A percentile compares a stretch with the other conserved stretches of the same genome.
Conservation (phyloP, 2,797 vertebrate genomes). For the Gastrophryne carolinensis region DNA sequence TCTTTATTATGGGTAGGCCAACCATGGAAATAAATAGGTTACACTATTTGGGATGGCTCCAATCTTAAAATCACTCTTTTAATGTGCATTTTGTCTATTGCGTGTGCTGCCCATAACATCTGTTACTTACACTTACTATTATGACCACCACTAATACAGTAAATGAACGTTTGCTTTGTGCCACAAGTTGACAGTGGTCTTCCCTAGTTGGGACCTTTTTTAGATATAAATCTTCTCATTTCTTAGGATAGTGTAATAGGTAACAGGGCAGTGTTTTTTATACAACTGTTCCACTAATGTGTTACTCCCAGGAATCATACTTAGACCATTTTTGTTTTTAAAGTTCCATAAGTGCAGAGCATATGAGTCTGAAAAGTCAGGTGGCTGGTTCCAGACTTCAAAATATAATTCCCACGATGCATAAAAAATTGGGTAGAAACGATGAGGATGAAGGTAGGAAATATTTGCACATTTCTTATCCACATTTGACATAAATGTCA, state of each 20-base stretch:
- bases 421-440: conserved; percentile 71
- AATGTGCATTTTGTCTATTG: too few relatives aligned
- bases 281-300: conserved; percentile 68
- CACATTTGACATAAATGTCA: conserved; percentile 55
- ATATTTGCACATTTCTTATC: conserved; percentile 61
- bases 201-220: too few relatives aligned
- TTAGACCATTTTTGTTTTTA: conserved; percentile 63
- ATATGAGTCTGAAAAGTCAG: conserved; percentile 65
- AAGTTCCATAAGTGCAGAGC: conserved; percentile 72
- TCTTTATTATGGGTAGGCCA: too few relatives aligned
- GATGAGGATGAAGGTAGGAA: conserved; percentile 68
- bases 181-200: too few relatives aligned
- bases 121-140: too few relatives aligned
- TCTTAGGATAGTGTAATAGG: conserved; percentile 48
- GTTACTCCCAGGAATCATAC: conserved; percentile 60
- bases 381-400: conserved; percentile 63
- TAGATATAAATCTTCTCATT: not conserved
- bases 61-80: too few relatives aligned
- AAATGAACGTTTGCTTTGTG: too few relatives aligned
- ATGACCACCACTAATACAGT: too few relatives aligned
- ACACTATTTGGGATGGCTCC: too few relatives aligned
- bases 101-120: too few relatives aligned
- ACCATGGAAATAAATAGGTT: too few relatives aligned
- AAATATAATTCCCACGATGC: conserved; percentile 64
- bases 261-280: conserved; percentile 66